Evolutionary conservation across 1,140 invertebrate species (phyloP).

Genomic region (Orchestia grillus): DNA sequence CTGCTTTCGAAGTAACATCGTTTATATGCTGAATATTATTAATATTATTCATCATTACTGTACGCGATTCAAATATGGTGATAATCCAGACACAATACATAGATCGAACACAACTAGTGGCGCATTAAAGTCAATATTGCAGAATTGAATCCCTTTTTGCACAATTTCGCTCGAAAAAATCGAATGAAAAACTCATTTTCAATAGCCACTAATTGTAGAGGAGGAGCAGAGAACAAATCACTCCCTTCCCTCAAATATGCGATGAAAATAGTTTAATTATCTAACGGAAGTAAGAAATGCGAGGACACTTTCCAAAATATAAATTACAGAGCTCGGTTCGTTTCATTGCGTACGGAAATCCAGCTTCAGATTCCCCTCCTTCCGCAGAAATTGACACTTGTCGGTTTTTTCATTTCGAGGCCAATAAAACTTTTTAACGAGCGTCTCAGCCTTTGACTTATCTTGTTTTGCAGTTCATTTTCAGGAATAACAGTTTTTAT

Average conservation of each 20-base stretch:
- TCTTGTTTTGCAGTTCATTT: constrained; percentile 8
- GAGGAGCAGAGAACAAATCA: not conserved
- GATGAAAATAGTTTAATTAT: not conserved
- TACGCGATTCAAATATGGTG: too few relatives aligned
- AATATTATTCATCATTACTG: too few relatives aligned
- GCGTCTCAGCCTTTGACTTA: constrained; percentile 29
- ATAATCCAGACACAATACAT: too few relatives aligned
- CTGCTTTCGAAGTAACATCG: too few relatives aligned
- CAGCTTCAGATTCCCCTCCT: not conserved
- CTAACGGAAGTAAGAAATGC: not conserved
- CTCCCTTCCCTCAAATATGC: not conserved
- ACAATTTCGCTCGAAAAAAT: not conserved
- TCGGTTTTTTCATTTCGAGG: not conserved
- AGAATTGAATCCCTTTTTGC: too few relatives aligned
- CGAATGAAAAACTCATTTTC: too few relatives aligned
- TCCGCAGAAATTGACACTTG: not conserved
- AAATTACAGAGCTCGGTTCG: not conserved
- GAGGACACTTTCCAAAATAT: not conserved
- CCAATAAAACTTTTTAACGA: not conserved
- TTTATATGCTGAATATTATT: too few relatives aligned
- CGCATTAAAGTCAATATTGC: too few relatives aligned
- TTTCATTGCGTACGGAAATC: not conserved
- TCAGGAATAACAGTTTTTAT: constrained; percentile 9
- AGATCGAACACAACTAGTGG: too few relatives aligned
- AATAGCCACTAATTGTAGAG: too few relatives aligned